These are phyloP conservation scores for Ruditapes philippinarum DNA, from an alignment of 1,140 invertebrate genomes.

Conservation along the genomic window DNA sequence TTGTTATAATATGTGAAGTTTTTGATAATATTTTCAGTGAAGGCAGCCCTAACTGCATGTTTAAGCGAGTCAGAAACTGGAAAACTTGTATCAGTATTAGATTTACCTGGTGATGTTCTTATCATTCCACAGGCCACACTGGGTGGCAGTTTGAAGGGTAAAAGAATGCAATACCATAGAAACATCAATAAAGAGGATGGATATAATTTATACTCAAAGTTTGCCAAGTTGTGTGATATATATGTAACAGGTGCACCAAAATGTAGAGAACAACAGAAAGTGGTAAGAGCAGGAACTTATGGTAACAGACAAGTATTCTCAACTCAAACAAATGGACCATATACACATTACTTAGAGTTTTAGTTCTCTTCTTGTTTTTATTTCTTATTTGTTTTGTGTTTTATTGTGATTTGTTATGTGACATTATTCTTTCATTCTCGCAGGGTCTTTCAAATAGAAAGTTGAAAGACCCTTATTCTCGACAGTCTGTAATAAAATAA, in stretches of 20 bases:
- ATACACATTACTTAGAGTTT: constrained; percentile 86
- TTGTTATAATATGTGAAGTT: no score
- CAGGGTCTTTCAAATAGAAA: no score
- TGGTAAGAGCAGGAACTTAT: constrained; percentile 86
- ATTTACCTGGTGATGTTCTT: constrained; percentile 86
- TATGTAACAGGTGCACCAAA: constrained; percentile 70
- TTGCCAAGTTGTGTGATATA: constrained; percentile 80
- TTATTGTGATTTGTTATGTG: no score
- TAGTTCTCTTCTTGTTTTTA: no score
- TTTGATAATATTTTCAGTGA: no score
- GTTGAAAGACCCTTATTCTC: no score
- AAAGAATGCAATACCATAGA: constrained; percentile 87
- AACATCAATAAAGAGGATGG: constrained; percentile 86
- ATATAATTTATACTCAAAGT: constrained; percentile 83
- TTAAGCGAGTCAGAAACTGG: constrained; percentile 82
- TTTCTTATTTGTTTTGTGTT: no score
- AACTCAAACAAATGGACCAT: constrained; percentile 87
- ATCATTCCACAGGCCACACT: constrained; percentile 87
- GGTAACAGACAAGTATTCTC: constrained; percentile 87
- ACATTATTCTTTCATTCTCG: no score
- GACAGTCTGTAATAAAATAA: no score
- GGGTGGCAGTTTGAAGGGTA: constrained; percentile 87
- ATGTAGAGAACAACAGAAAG: constrained; percentile 69
- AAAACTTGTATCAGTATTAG: constrained; percentile 82
- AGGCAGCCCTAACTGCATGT: constrained; percentile 81